phyloP scores from a whole-genome alignment of 2,113 vertebrate species.

The Hippocampus barbouri region DNA sequence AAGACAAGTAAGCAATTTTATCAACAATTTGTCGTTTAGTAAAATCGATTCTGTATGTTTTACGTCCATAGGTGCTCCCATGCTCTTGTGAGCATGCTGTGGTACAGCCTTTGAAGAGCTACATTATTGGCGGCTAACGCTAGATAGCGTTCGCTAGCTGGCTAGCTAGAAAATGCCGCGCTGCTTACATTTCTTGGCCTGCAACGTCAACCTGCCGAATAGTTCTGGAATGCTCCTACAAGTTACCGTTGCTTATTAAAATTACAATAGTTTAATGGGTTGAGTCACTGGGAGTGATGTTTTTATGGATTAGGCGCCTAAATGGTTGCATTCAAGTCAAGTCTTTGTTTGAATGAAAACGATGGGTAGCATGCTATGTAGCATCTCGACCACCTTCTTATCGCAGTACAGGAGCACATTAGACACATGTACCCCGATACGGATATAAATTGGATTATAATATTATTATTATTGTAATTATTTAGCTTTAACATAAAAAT shows the following conservation, averaged over 20 bases:
- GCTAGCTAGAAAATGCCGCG: slow-evolving; percentile 35
- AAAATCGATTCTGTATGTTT: fast-evolving
- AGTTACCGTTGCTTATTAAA: neutral
- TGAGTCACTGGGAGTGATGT: neutral
- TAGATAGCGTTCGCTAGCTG: neutral
- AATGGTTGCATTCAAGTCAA: neutral
- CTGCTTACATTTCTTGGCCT: slow-evolving; percentile 10
- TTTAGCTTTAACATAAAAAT: no score
- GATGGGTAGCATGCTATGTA: neutral
- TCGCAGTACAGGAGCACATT: neutral
- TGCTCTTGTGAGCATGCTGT: fast-evolving
- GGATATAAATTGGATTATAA: neutral
- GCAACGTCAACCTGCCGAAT: neutral
- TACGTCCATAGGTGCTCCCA: neutral
- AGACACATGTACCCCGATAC: neutral
- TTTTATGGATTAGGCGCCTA: neutral
- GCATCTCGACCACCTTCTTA: neutral
- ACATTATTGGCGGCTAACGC: slow-evolving; percentile 14
- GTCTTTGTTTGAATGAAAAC: slow-evolving; percentile 38
- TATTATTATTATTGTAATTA: no score
- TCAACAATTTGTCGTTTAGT: neutral
- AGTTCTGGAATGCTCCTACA: neutral
- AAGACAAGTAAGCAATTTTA: slow-evolving; percentile 85
- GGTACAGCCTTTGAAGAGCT: neutral
- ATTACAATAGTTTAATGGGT: fast-evolving